These are phyloP conservation scores for Gallinago stenura DNA, from an alignment of 2,797 vertebrate genomes.

Conservation along the genomic window DNA sequence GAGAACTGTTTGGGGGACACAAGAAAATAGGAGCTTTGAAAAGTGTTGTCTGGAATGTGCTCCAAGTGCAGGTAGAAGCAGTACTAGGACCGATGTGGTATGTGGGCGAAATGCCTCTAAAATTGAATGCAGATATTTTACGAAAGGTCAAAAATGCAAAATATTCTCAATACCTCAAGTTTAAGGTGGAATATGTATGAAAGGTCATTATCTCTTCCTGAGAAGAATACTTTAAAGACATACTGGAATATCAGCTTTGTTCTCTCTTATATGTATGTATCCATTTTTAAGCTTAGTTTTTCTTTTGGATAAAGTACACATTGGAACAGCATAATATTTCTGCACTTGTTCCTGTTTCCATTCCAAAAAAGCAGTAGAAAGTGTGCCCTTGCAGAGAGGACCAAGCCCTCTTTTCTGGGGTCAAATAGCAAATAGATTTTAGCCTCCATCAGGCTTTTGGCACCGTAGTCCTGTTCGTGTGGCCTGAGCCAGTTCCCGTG, in stretches of 20 bases:
- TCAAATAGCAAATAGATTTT: background rate
- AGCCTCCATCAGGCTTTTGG: background rate
- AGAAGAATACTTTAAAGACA: constrained; percentile 18
- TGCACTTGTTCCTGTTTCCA: background rate
- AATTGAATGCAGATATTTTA: background rate
- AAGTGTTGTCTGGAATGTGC: background rate
- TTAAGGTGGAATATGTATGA: background rate
- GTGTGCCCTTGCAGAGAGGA: background rate
- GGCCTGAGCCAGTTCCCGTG: background rate
- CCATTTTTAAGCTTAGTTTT: background rate
- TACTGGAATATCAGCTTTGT: background rate
- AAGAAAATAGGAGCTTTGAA: background rate
- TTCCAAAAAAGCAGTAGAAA: background rate
- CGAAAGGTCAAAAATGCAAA: constrained; percentile 29
- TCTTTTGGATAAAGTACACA: background rate
- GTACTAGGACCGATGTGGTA: background rate
- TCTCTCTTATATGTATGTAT: background rate
- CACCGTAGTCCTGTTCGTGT: background rate
- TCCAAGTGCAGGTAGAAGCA: background rate
- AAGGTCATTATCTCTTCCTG: background rate
- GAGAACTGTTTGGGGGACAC: background rate
- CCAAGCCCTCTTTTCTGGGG: background rate
- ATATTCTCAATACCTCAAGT: background rate
- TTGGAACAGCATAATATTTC: background rate
- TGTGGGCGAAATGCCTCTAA: background rate